Evolutionary conservation across 1,140 invertebrate species (phyloP).

Genomic region (Agraylea sexmaculata): DNA sequence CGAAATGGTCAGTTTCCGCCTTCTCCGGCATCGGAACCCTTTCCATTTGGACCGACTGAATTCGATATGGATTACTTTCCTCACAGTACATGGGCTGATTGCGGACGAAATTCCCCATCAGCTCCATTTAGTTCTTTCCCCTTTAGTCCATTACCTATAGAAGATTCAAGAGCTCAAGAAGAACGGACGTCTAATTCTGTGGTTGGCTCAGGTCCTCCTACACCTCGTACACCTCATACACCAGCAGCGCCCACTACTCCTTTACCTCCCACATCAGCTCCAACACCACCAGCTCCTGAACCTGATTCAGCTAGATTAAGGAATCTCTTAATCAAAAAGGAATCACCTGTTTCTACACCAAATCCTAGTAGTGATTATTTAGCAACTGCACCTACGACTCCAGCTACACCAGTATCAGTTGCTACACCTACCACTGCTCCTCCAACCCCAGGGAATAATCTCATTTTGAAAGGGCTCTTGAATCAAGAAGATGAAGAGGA

Average conservation of each 20-base stretch:
- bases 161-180: slow-evolving; percentile 14
- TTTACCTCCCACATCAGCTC: slow-evolving; percentile 28
- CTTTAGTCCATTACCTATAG: slow-evolving; percentile 15
- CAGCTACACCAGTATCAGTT: slow-evolving; percentile 1
- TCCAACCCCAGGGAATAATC: slow-evolving; percentile 30
- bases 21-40: slow-evolving; percentile 17
- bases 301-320: slow-evolving; percentile 53
- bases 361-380: not conserved
- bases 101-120: slow-evolving; percentile 11
- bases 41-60: slow-evolving; percentile 10
- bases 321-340: slow-evolving; percentile 50
- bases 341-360: slow-evolving; percentile 18
- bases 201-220: slow-evolving; percentile 27
- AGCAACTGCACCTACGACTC: slow-evolving; percentile 6
- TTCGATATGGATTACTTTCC: slow-evolving; percentile 19
- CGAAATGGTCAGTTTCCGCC: slow-evolving; percentile 18
- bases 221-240: slow-evolving; percentile 39
- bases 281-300: slow-evolving; percentile 24
- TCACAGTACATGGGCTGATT: slow-evolving; percentile 13
- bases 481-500: slow-evolving; percentile 76
- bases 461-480: slow-evolving; percentile 63
- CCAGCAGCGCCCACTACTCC: slow-evolving; percentile 39
- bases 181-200: slow-evolving; percentile 10
- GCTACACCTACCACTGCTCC: slow-evolving; percentile 1
- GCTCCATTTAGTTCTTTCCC: slow-evolving; percentile 15